Evolutionary conservation across 2,888 invertebrate genomes (phyloP), one percentile per base, ranked within the genome.

Genomic region (Pogonocherus hispidulus): DNA sequence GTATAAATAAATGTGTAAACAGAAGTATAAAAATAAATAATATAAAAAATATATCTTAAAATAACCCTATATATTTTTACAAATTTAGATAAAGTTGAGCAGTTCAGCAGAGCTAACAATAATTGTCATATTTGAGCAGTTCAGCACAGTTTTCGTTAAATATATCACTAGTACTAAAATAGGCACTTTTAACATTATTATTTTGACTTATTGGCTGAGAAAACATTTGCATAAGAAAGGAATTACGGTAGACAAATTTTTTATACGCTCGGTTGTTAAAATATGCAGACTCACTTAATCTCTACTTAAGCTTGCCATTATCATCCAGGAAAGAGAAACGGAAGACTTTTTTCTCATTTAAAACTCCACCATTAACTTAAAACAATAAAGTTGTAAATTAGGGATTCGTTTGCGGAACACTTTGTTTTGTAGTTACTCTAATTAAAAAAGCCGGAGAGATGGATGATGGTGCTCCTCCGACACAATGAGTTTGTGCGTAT

Each of bases 371-470:
- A 49, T 66, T 66, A 57, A 49, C 49, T 49, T 51, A 44, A 56
- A 62, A 62, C 62, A 60, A 66, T 66, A 41, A 46, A 60, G 60
- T 66, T 66, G 66, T 57, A 59, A 65, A 57, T 66, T 66, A 66
- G 59, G 35, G 16, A 66, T 65, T 59, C 65, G 23, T 37, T 49
- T 54, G 23, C 11, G 44, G 63, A 70, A 47, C 57, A 57, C 49
- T 59, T 70, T 67, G 66, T 67, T 66, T 59, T 63, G 63, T 56
- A 52, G 52, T 69, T 22, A 59, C 23, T 64, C 57, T 72, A 72
- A 72, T 72, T 70, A 72, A 64, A 72, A 66, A 52, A 66, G 51
- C 27, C 54, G 62, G 41, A 27, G 54, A 32, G 60, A 67, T 59
- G 51, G 63, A 65, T 63, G 62, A 5, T 0, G 27, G 14, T 57